Evolutionary conservation across 2,113 vertebrate species (phyloP).

Genomic region (Fulmarus glacialis): DNA sequence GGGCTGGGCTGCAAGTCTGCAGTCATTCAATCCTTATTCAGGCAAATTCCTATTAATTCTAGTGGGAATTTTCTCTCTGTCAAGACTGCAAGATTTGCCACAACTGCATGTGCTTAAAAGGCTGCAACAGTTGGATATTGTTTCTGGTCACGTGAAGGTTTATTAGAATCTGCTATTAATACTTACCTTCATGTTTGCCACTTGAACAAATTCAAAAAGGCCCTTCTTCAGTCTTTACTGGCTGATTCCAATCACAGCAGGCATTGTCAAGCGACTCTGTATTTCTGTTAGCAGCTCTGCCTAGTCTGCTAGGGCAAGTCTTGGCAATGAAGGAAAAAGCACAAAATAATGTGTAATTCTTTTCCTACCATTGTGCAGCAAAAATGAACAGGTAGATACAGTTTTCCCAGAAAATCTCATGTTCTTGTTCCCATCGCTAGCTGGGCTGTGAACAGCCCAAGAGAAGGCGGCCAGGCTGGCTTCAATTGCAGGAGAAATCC

Average conservation of each 20-base stretch:
- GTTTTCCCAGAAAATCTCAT: neutral
- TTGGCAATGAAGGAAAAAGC: neutral
- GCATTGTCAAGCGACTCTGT: neutral
- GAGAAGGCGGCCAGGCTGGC: neutral
- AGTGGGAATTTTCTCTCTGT: neutral
- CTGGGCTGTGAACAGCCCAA: neutral
- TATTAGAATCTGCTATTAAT: neutral
- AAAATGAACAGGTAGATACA: neutral
- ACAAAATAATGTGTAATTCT: neutral
- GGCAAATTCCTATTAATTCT: neutral
- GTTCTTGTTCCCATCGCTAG: neutral
- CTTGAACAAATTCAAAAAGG: neutral
- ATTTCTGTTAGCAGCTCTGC: neutral
- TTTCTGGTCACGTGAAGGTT: neutral
- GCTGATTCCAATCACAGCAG: neutral
- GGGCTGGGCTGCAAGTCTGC: neutral
- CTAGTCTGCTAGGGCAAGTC: neutral
- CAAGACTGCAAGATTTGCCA: neutral
- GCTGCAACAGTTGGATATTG: neutral
- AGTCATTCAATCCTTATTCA: neutral
- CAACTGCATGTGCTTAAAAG: neutral
- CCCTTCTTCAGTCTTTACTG: neutral
- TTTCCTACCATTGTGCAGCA: neutral
- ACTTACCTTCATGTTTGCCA: neutral
- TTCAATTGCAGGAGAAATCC: neutral